phyloP scores from a whole-genome alignment of 2,113 vertebrate genomes.

The Dolichallabes microphthalmus region DNA sequence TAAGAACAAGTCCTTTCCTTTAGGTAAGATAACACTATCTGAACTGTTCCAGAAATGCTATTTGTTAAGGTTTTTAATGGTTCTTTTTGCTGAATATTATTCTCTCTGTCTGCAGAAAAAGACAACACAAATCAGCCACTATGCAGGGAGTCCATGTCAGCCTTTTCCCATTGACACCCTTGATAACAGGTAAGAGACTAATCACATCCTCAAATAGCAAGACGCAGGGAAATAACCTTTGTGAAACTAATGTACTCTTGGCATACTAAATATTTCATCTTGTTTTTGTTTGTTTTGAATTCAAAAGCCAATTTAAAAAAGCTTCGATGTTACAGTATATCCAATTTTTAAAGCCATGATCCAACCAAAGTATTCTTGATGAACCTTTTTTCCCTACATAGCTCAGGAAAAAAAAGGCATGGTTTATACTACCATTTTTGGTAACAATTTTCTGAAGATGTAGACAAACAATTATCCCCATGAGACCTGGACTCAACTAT shows the following conservation, averaged over 20 bases:
- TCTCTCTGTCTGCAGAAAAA: constrained; percentile 57
- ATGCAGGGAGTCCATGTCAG: constrained; percentile 59
- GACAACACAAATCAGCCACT: constrained; percentile 40
- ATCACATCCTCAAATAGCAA: not conserved
- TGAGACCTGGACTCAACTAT: too few relatives aligned
- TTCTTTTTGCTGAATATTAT: constrained; percentile 3
- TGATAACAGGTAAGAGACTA: constrained; percentile 64
- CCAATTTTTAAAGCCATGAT: not conserved
- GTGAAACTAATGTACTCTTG: not conserved
- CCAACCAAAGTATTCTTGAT: not conserved
- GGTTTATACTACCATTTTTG: not conserved
- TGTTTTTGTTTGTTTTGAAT: not conserved
- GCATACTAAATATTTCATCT: not conserved
- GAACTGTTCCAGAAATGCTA: not conserved
- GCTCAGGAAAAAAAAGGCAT: not conserved
- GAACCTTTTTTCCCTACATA: not conserved
- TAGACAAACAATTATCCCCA: not conserved
- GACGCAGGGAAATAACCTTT: not conserved
- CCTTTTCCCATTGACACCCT: constrained; percentile 48
- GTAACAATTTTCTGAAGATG: not conserved
- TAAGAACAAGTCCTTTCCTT: not conserved
- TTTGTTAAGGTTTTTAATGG: not conserved
- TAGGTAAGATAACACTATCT: not conserved
- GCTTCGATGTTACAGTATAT: not conserved
- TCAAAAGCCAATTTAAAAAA: not conserved